Evolutionary conservation across 2,888 invertebrate genomes (phyloP).

Genomic region (Ophion costatus): DNA sequence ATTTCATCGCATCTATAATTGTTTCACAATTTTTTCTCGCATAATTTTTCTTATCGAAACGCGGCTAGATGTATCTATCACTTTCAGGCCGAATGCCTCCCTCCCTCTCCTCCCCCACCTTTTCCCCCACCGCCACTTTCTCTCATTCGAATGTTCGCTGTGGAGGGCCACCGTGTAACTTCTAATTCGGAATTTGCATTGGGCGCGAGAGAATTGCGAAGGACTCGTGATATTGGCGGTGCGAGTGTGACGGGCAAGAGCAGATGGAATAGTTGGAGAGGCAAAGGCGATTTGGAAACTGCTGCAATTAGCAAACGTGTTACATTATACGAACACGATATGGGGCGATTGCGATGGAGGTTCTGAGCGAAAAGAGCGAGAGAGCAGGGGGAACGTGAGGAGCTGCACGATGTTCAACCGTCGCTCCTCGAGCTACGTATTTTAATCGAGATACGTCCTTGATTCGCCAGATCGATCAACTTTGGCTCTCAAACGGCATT

Average conservation of each 20-base stretch:
- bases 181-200: constrained; percentile 61
- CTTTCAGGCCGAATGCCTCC: background rate
- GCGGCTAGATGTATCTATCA: background rate
- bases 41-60: background rate
- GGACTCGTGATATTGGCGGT: constrained; percentile 22
- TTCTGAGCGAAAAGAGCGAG: constrained; percentile 23
- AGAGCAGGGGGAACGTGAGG: background rate
- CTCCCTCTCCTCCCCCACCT: no score
- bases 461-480: constrained; percentile 47
- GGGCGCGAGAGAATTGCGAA: constrained; percentile 32
- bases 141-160: background rate
- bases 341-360: constrained; percentile 24
- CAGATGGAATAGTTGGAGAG: constrained; percentile 38
- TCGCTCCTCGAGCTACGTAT: constrained; percentile 42
- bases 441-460: constrained; percentile 55
- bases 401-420: constrained; percentile 37
- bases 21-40: background rate
- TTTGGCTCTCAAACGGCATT: constrained; percentile 35
- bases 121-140: background rate
- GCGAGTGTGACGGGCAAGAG: background rate
- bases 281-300: constrained; percentile 67
- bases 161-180: constrained; percentile 52
- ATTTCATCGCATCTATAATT: background rate
- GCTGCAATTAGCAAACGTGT: constrained; percentile 69
- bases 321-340: constrained; percentile 69